These are phyloP conservation scores for Cybosia mesomella DNA, from an alignment of 2,888 invertebrate species.

Conservation along the genomic window DNA sequence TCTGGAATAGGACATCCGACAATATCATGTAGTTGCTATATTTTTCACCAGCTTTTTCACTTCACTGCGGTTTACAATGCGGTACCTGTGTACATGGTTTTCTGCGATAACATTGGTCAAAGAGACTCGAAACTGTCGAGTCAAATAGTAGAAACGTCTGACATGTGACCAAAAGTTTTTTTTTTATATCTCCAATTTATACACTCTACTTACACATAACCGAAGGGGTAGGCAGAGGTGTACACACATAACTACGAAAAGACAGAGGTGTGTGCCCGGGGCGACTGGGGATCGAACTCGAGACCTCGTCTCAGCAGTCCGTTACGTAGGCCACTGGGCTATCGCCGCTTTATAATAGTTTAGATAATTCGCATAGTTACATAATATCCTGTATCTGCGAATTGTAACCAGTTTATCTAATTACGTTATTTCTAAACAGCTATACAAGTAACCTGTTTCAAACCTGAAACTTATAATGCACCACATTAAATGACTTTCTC, in stretches of 20 bases:
- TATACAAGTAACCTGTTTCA: neutral
- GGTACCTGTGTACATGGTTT: neutral
- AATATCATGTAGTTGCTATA: no score
- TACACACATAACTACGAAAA: no score
- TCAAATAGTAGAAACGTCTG: neutral
- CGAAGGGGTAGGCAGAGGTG: no score
- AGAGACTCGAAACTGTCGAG: neutral
- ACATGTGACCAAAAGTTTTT: neutral
- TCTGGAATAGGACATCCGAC: no score
- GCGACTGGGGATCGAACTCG: no score
- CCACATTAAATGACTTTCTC: conserved; percentile 11
- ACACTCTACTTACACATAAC: no score
- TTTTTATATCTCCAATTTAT: no score
- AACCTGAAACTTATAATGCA: conserved; percentile 1
- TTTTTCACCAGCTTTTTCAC: neutral
- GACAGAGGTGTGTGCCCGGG: no score
- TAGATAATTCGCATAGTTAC: conserved; percentile 4
- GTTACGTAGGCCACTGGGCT: no score
- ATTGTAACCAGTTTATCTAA: conserved; percentile 1
- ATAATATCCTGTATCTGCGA: conserved; percentile 8
- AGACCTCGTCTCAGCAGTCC: no score
- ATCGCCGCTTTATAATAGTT: no score
- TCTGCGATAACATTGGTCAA: neutral
- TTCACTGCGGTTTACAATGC: neutral
- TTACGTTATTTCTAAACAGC: neutral